Evolutionary conservation across 1,140 invertebrate genomes (phyloP).

Genomic region (Drosophila gunungcola): DNA sequence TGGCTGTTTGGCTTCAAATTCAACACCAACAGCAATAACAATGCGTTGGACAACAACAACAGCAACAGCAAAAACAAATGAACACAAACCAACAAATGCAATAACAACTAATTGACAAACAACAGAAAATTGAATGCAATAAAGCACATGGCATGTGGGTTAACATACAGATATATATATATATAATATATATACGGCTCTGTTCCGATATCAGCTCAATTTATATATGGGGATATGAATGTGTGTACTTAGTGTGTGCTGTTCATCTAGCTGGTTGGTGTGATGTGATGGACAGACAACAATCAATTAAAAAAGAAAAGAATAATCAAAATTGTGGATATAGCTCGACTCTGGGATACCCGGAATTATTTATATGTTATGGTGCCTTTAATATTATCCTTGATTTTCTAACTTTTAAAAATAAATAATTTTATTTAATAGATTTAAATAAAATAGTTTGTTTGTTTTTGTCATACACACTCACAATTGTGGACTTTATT

Average conservation of each 20-base stretch:
- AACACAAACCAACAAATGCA: conserved; percentile 24
- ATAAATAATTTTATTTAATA: no score
- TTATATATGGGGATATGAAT: conserved; percentile 10
- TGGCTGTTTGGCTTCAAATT: conserved; percentile 69
- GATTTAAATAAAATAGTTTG: no score
- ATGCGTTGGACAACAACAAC: conserved; percentile 21
- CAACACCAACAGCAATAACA: conserved; percentile 44
- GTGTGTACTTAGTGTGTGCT: conserved; percentile 9
- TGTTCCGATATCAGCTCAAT: conserved; percentile 1
- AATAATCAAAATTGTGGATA: background rate
- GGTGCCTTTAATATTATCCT: background rate
- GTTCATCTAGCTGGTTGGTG: conserved; percentile 55
- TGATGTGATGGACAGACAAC: conserved; percentile 80
- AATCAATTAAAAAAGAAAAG: conserved; percentile 65
- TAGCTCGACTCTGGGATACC: background rate
- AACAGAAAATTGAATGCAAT: conserved; percentile 81
- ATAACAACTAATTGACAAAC: conserved; percentile 76
- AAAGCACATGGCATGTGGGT: conserved; percentile 63
- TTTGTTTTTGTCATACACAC: no score
- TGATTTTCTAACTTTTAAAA: no score
- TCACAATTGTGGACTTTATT: no score
- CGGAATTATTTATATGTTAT: background rate
- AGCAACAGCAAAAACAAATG: background rate
- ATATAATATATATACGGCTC: conserved; percentile 11
- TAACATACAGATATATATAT: conserved; percentile 24